Conservation (phyloP, 92 coral and sea anemone species). For the Meandrina meandrites region DNA sequence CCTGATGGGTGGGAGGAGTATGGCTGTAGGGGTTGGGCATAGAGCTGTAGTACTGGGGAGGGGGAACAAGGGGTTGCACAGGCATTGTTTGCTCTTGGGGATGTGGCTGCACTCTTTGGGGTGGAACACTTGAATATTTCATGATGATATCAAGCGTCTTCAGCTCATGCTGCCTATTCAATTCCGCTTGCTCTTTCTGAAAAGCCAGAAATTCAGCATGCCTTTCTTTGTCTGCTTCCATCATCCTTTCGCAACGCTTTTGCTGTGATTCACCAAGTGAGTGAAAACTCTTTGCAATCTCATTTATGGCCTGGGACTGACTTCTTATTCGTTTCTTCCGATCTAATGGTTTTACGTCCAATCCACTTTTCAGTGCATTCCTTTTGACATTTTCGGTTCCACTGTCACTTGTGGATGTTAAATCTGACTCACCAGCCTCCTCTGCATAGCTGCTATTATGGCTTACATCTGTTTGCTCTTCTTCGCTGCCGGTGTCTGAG, state of each 20-base stretch:
- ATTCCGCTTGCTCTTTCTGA: conserved; percentile 56
- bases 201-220: conserved; percentile 46
- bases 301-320: conserved; percentile 53
- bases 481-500: not conserved
- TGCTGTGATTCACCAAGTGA: conserved; percentile 45
- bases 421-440: conserved; percentile 45
- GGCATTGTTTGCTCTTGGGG: conserved; percentile 31
- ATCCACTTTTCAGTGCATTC: conserved; percentile 9
- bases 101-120: conserved; percentile 29
- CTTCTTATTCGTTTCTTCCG: conserved; percentile 42
- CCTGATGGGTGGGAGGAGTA: too few relatives aligned
- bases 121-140: conserved; percentile 43
- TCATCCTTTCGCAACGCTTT: conserved; percentile 31
- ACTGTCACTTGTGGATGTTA: conserved; percentile 34
- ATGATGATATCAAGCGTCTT: conserved; percentile 41
- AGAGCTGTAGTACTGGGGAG: too few relatives aligned
- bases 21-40: too few relatives aligned
- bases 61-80: conserved; percentile 32
- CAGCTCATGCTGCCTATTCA: conserved; percentile 54
- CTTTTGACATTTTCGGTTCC: conserved; percentile 38
- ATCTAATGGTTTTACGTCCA: conserved; percentile 40
- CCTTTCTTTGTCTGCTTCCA: conserved; percentile 54
- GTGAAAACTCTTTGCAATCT: conserved; percentile 50
- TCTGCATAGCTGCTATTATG: conserved; percentile 19
- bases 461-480: conserved; percentile 26